Evolutionary conservation across 2,888 invertebrate genomes (phyloP).

Genomic region (Brenthis daphne): DNA sequence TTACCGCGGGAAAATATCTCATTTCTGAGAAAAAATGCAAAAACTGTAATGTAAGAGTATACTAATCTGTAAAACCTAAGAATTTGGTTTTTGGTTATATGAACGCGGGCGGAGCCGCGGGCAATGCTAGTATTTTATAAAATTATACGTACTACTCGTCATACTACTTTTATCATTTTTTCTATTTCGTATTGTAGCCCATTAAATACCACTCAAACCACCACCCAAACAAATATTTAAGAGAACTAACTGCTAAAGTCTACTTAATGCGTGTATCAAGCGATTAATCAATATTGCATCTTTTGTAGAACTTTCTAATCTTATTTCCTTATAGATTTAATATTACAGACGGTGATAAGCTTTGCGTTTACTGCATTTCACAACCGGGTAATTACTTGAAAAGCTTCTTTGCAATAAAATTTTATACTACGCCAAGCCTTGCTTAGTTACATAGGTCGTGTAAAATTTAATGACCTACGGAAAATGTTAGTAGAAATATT

Average conservation of each 20-base stretch:
- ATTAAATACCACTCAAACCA: too few species aligned
- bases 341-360: slow-evolving; percentile 20
- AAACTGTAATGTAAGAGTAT: too few species aligned
- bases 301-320: slow-evolving; percentile 25
- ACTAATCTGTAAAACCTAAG: too few species aligned
- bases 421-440: slow-evolving; percentile 6
- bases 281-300: slow-evolving; percentile 22
- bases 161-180: too few species aligned
- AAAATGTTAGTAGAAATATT: neutral
- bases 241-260: neutral
- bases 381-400: slow-evolving; percentile 27
- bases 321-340: slow-evolving; percentile 20
- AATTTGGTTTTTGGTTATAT: too few species aligned
- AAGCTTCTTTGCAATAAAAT: slow-evolving; percentile 25
- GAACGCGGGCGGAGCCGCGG: too few species aligned
- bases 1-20: too few species aligned
- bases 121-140: too few species aligned
- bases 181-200: too few species aligned
- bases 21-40: too few species aligned
- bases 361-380: slow-evolving; percentile 24
- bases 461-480: neutral
- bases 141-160: too few species aligned
- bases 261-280: slow-evolving; percentile 12
- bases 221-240: slow-evolving; percentile 1
- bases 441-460: neutral